These are phyloP conservation scores for Microctonus brassicae DNA, from an alignment of 2,888 invertebrate species.

Conservation along the genomic window DNA sequence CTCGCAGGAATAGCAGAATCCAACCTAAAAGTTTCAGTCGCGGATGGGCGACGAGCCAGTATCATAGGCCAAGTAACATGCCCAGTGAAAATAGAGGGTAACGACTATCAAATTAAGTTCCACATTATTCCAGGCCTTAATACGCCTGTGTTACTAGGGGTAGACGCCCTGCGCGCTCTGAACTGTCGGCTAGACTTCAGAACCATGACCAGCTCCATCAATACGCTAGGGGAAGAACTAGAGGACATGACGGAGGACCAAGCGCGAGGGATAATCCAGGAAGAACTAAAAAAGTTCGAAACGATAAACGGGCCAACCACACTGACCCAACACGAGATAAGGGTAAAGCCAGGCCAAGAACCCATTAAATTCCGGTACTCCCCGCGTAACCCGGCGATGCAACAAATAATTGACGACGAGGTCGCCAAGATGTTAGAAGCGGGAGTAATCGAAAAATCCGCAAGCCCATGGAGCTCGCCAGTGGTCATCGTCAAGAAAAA, in stretches of 20 bases:
- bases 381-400: conserved; percentile 30
- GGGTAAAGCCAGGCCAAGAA: neutral
- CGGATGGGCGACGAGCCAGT: too few species aligned
- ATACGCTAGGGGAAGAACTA: neutral
- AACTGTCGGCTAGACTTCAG: neutral
- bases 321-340: conserved; percentile 16
- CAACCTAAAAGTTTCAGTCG: too few species aligned
- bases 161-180: too few species aligned
- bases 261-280: too few species aligned
- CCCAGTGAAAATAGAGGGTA: too few species aligned
- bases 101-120: too few species aligned
- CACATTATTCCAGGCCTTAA: too few species aligned
- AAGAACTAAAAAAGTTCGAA: neutral
- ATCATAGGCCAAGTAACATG: too few species aligned
- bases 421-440: conserved; percentile 54
- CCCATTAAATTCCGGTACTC: conserved; percentile 39
- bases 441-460: conserved; percentile 53
- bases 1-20: too few species aligned
- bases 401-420: conserved; percentile 42
- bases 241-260: neutral
- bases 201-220: neutral
- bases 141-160: too few species aligned
- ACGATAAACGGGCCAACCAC: conserved; percentile 5
- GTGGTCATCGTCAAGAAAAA: conserved; percentile 53
- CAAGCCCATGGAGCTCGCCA: conserved; percentile 53